These are phyloP conservation scores for Phocides pigmalion DNA, from an alignment of 1,140 invertebrate species.

Conservation along the genomic window DNA sequence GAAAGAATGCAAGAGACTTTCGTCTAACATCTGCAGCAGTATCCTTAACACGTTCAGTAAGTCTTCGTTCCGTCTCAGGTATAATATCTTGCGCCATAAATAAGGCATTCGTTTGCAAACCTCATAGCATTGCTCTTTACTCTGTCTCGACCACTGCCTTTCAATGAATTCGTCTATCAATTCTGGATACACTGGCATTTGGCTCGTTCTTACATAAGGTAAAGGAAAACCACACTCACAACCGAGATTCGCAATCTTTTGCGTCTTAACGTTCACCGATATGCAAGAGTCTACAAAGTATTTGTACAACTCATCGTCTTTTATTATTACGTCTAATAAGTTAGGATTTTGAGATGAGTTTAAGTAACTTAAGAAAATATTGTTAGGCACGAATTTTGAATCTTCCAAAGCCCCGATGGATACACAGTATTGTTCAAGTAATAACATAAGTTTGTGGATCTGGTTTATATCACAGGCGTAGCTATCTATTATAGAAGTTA, in stretches of 20 bases:
- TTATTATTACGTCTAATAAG: slow-evolving; percentile 65
- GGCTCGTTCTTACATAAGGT: slow-evolving; percentile 68
- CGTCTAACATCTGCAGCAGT: slow-evolving; percentile 80
- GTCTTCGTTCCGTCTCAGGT: slow-evolving; percentile 78
- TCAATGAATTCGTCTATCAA: slow-evolving; percentile 80
- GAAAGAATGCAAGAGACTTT: slow-evolving; percentile 75
- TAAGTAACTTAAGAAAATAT: slow-evolving; percentile 76
- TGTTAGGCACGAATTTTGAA: slow-evolving; percentile 69
- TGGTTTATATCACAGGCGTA: slow-evolving; percentile 76
- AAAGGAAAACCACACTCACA: slow-evolving; percentile 80
- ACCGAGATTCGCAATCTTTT: slow-evolving; percentile 64
- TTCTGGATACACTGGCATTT: slow-evolving; percentile 70
- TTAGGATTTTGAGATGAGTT: slow-evolving; percentile 53
- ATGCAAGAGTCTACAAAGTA: slow-evolving; percentile 81
- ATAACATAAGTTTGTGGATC: slow-evolving; percentile 70
- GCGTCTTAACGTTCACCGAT: slow-evolving; percentile 71
- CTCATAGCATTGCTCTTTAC: slow-evolving; percentile 76
- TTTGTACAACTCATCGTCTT: slow-evolving; percentile 72
- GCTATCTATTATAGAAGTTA: slow-evolving; percentile 70
- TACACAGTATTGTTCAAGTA: slow-evolving; percentile 72
- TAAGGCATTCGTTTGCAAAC: slow-evolving; percentile 85
- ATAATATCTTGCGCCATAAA: slow-evolving; percentile 84
- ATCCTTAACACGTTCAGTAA: slow-evolving; percentile 74
- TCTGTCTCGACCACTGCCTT: slow-evolving; percentile 73
- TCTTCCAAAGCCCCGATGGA: slow-evolving; percentile 65